These are phyloP conservation scores for Bombus fervidus DNA, from an alignment of 1,140 invertebrate species.

Conservation along the genomic window DNA sequence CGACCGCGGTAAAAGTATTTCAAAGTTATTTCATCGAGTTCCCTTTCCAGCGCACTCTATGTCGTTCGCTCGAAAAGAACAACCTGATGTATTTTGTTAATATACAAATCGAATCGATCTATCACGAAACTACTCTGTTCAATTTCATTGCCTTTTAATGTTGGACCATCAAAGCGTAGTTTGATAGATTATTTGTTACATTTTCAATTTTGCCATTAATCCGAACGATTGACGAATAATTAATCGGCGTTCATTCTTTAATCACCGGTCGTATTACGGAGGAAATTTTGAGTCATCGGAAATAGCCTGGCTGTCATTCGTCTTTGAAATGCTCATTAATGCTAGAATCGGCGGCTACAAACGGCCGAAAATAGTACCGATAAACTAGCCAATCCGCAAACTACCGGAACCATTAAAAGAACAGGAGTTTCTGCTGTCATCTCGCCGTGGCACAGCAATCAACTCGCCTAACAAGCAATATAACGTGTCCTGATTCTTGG, in stretches of 20 bases:
- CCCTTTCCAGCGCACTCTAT: conserved; percentile 3
- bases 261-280: background rate
- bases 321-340: conserved; percentile 29
- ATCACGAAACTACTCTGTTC: background rate
- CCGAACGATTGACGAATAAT: background rate
- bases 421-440: conserved; percentile 40
- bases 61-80: background rate
- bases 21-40: background rate
- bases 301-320: conserved; percentile 33
- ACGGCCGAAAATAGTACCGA: conserved; percentile 46
- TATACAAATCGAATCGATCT: background rate
- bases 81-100: background rate
- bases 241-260: background rate
- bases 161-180: too few species aligned
- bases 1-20: background rate
- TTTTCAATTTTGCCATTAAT: background rate
- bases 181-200: background rate
- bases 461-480: conserved; percentile 29
- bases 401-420: conserved; percentile 41
- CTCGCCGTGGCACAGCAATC: conserved; percentile 11
- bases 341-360: conserved; percentile 24
- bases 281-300: background rate
- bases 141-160: background rate
- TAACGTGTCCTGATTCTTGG: background rate
- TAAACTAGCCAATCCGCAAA: conserved; percentile 49